phyloP scores from a whole-genome alignment of 2,888 invertebrate genomes.

The Drosophila lutescens region DNA sequence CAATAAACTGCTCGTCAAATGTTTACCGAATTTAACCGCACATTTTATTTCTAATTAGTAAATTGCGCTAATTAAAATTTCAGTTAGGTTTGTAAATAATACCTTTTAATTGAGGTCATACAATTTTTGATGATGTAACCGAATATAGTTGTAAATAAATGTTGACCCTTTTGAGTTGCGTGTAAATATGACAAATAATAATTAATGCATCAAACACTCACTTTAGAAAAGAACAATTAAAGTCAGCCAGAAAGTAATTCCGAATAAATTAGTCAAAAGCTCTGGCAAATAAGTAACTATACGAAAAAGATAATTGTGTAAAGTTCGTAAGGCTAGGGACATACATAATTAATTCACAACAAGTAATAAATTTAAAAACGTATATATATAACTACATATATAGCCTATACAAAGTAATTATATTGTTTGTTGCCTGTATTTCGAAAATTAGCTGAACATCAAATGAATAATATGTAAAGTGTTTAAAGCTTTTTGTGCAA shows the following conservation, averaged over 20 bases:
- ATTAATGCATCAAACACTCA: conserved; percentile 41
- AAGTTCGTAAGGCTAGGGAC: conserved; percentile 23
- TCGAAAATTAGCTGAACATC: conserved; percentile 51
- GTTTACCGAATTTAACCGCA: conserved; percentile 17
- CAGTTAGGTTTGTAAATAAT: conserved; percentile 37
- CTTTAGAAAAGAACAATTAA: conserved; percentile 16
- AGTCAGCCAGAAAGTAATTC: conserved; percentile 32
- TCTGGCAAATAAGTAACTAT: conserved; percentile 21
- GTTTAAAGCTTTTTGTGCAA: conserved; percentile 40
- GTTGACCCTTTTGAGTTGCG: conserved; percentile 45
- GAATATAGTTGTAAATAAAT: conserved; percentile 58
- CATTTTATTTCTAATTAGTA: conserved; percentile 28
- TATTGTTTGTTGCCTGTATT: conserved; percentile 73
- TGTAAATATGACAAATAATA: conserved; percentile 58
- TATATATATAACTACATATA: conserved; percentile 22
- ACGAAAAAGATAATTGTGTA: conserved; percentile 12
- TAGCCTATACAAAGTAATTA: conserved; percentile 49
- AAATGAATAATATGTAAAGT: conserved; percentile 33
- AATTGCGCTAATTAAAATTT: conserved; percentile 40
- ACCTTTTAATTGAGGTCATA: conserved; percentile 6
- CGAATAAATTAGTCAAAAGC: conserved; percentile 20
- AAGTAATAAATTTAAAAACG: conserved; percentile 39
- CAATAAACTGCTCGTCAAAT: conserved; percentile 7
- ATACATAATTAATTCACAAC: conserved; percentile 48
- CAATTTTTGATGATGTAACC: conserved; percentile 3